Evolutionary conservation across 2,113 vertebrate species (phyloP).

Genomic region (Oophaga pumilio): DNA sequence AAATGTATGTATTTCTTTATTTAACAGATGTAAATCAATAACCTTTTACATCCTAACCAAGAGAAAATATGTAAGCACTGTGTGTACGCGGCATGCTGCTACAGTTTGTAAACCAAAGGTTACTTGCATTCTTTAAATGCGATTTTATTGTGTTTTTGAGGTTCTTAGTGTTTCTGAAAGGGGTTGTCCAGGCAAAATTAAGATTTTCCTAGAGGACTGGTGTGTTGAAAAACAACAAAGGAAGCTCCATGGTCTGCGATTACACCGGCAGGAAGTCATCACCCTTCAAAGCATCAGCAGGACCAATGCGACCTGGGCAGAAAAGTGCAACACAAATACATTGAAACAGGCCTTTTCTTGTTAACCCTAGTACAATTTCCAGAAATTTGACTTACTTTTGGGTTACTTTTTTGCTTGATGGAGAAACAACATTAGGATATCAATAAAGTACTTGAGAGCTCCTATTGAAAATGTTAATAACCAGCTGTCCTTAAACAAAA

Average conservation of each 20-base stretch:
- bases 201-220: too few species aligned
- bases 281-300: too few species aligned
- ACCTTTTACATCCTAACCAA: not conserved
- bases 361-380: not conserved
- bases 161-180: too few species aligned
- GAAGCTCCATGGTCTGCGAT: too few species aligned
- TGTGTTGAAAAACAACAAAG: too few species aligned
- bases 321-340: not conserved
- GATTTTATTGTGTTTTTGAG: too few species aligned
- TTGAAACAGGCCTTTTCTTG: not conserved
- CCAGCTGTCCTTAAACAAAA: conserved; percentile 50
- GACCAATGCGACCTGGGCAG: not conserved
- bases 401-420: not conserved
- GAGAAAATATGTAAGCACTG: too few species aligned
- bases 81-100: too few species aligned
- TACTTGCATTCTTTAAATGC: too few species aligned
- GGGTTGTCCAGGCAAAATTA: too few species aligned
- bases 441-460: conserved; percentile 34
- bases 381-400: not conserved
- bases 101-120: too few species aligned
- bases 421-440: conserved; percentile 12
- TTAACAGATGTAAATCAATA: not conserved
- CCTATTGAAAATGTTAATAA: conserved; percentile 38
- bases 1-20: not conserved
- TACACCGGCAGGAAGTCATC: too few species aligned